phyloP scores from a whole-genome alignment of 1,140 invertebrate genomes.

The Diachasma alloeum region DNA sequence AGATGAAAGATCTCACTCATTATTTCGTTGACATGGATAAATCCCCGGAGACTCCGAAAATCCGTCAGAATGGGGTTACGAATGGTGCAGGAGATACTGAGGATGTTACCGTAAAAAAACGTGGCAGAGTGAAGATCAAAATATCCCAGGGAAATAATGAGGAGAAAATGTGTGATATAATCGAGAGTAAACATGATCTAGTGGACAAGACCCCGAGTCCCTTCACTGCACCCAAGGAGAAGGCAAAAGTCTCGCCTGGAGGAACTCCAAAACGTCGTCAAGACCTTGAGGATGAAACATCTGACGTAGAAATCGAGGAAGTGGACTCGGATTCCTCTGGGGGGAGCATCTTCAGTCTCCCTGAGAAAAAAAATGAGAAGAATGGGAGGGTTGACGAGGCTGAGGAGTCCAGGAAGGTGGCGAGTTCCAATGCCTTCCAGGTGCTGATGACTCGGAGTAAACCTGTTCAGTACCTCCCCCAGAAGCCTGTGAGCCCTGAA shows the following conservation, averaged over 20 bases:
- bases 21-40: slow-evolving; percentile 49
- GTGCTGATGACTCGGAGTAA: slow-evolving; percentile 45
- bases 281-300: neutral
- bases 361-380: neutral
- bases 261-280: slow-evolving; percentile 36
- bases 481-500: neutral
- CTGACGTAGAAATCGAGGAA: neutral
- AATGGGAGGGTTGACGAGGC: neutral
- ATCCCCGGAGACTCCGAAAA: slow-evolving; percentile 21
- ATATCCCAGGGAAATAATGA: slow-evolving; percentile 39
- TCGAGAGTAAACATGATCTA: slow-evolving; percentile 45
- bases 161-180: slow-evolving; percentile 39
- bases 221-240: slow-evolving; percentile 1
- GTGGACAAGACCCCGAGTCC: slow-evolving; percentile 53
- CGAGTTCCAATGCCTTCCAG: slow-evolving; percentile 45
- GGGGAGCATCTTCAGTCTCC: slow-evolving; percentile 1
- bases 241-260: neutral
- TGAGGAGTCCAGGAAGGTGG: neutral
- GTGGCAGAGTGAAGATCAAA: slow-evolving; percentile 49
- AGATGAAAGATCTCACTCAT: slow-evolving; percentile 55
- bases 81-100: slow-evolving; percentile 20
- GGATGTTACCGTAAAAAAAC: slow-evolving; percentile 35
- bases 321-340: neutral
- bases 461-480: slow-evolving; percentile 18
- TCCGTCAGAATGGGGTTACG: slow-evolving; percentile 27